Evolutionary conservation across 2,888 invertebrate species (phyloP).

Genomic region (Halocaridina rubra): DNA sequence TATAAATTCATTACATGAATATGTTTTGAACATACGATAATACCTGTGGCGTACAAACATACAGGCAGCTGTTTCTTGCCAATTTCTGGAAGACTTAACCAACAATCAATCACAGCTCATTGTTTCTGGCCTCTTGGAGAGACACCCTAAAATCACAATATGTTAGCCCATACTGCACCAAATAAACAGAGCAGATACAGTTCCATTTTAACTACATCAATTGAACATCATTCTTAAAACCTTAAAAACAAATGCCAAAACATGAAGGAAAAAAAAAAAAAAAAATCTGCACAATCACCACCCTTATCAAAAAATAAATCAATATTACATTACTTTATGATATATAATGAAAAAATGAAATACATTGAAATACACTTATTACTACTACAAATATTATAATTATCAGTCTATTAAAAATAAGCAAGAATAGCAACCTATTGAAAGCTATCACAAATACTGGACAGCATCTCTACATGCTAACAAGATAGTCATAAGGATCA

Average conservation of each 20-base stretch:
- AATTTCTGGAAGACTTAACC: slow-evolving; percentile 58
- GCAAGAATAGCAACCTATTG: slow-evolving; percentile 35
- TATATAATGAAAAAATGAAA: slow-evolving; percentile 32
- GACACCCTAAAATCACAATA: neutral
- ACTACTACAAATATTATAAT: slow-evolving; percentile 23
- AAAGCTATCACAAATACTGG: slow-evolving; percentile 41
- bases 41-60: no score
- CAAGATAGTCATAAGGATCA: slow-evolving; percentile 35
- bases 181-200: neutral
- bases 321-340: neutral
- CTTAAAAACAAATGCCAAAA: neutral
- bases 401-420: no score
- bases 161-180: neutral
- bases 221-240: slow-evolving; percentile 10
- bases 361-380: slow-evolving; percentile 12
- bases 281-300: neutral
- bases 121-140: slow-evolving; percentile 39
- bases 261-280: slow-evolving; percentile 4
- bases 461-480: slow-evolving; percentile 38
- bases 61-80: no score
- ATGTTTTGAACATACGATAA: no score
- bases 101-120: slow-evolving; percentile 49
- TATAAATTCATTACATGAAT: no score
- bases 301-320: no score
- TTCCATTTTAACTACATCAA: slow-evolving; percentile 7